Base-by-base conservation (phyloP, 1,140 invertebrate genomes). In the Battus philenor region DNA sequence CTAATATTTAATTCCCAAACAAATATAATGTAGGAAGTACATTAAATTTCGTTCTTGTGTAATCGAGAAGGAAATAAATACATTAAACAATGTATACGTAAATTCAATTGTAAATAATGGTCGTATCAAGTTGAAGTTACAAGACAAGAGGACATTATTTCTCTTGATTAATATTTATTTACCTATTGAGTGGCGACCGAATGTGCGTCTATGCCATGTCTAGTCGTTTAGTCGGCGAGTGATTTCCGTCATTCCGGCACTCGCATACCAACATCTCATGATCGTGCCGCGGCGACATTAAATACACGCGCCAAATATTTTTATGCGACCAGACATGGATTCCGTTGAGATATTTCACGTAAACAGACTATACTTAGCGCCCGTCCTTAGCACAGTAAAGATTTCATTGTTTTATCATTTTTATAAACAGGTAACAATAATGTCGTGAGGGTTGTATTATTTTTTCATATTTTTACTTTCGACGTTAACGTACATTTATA, bases 131-230 rank as follows among this genome's bases (percentile, higher is more conserved):
- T n/a, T n/a, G n/a, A n/a, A n/a, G n/a, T n/a, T n/a, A n/a, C n/a
- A n/a, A n/a, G n/a, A n/a, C n/a, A n/a, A n/a, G n/a, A n/a, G n/a
- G n/a, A n/a, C n/a, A n/a, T n/a, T n/a, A n/a, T n/a, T n/a, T n/a
- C n/a, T n/a, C n/a, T n/a, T n/a, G n/a, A n/a, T n/a, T n/a, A n/a
- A n/a, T n/a, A n/a, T n/a, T n/a, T n/a, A n/a, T n/a, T n/a, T n/a
- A n/a, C n/a, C n/a, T n/a, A n/a, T n/a, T n/a, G n/a, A n/a, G n/a
- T n/a, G n/a, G n/a, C n/a, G n/a, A n/a, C n/a, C n/a, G n/a, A n/a
- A n/a, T n/a, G n/a, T n/a, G n/a, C 62, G 79, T 83, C 79, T 83
- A 68, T 75, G 60, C 69, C 53, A 43, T 57, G 79, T 83, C 79
- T 83, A 83, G 79, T 63, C 75, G 63, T 68, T n/a, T n/a, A n/a